Conservation (phyloP, 2,888 invertebrate genomes). For the Lochmaea crataegi region DNA sequence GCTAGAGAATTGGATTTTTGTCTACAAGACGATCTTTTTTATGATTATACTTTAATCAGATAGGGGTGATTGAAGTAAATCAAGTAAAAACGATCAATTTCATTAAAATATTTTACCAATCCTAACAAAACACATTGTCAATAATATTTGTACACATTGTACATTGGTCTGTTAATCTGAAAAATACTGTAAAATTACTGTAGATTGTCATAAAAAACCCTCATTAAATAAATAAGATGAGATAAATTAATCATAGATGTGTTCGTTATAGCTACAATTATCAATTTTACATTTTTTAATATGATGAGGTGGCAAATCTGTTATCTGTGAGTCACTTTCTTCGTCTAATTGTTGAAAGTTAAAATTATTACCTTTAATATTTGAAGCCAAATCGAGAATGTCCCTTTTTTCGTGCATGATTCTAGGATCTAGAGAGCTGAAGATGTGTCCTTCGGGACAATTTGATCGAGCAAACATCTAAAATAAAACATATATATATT, state of each 20-base stretch:
- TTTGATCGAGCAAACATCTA: background rate
- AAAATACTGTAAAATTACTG: background rate
- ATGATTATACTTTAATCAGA: too few species aligned
- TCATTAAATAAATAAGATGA: background rate
- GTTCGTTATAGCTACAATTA: slow-evolving; percentile 41
- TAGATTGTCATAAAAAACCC: background rate
- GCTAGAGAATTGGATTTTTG: too few species aligned
- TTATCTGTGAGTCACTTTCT: slow-evolving; percentile 40
- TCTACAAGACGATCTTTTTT: too few species aligned
- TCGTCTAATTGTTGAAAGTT: slow-evolving; percentile 29
- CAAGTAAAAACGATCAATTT: too few species aligned
- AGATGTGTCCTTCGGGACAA: slow-evolving; percentile 2
- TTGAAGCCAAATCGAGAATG: slow-evolving; percentile 43
- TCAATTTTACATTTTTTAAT: slow-evolving; percentile 27
- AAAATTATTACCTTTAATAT: slow-evolving; percentile 34
- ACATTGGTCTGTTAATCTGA: background rate
- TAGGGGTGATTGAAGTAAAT: too few species aligned
- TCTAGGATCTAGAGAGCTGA: slow-evolving; percentile 9
- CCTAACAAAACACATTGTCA: background rate
- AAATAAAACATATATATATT: background rate
- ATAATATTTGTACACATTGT: background rate
- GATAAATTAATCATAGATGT: slow-evolving; percentile 19
- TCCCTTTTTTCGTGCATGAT: slow-evolving; percentile 44
- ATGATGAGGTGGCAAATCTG: slow-evolving; percentile 36
- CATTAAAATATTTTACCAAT: too few species aligned